These are phyloP conservation scores for Umimayanthus chanpuru DNA, from an alignment of 92 coral and sea anemone genomes.

Conservation along the genomic window DNA sequence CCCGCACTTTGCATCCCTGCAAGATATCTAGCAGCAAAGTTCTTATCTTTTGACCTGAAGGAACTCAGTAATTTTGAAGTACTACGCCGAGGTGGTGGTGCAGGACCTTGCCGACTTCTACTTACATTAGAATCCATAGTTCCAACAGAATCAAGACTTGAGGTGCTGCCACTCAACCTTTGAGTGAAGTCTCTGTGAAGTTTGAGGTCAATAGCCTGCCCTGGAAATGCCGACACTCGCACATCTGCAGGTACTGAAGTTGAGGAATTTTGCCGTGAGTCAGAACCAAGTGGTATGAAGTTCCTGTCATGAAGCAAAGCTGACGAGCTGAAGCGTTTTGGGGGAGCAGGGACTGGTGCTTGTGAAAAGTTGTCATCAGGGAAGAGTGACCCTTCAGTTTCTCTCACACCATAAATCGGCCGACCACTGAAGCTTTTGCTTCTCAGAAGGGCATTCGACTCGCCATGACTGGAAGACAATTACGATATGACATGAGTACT, in stretches of 20 bases:
- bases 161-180: conserved; percentile 70
- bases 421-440: conserved; percentile 78
- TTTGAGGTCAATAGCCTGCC: conserved; percentile 44
- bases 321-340: conserved; percentile 84
- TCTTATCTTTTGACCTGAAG: conserved; percentile 62
- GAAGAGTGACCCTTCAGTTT: conserved; percentile 44
- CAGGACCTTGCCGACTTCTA: conserved; percentile 74
- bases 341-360: conserved; percentile 63
- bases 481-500: neutral
- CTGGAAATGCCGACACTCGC: conserved; percentile 30
- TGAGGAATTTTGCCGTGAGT: conserved; percentile 50
- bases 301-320: conserved; percentile 62
- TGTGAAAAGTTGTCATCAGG: conserved; percentile 59
- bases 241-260: conserved; percentile 59
- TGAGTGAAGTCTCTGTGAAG: conserved; percentile 50
- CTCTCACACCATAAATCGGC: conserved; percentile 66
- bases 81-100: conserved; percentile 86
- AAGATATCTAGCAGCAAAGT: conserved; percentile 25
- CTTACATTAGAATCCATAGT: conserved; percentile 57
- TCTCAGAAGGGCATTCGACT: conserved; percentile 47
- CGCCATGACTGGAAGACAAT: conserved; percentile 24
- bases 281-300: conserved; percentile 24
- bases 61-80: conserved; percentile 77
- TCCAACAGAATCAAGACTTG: conserved; percentile 75
- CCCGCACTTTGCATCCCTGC: conserved; percentile 7